A percentile compares a stretch with the other conserved stretches of the same genome.
Conservation (phyloP, 2,888 invertebrate genomes). For the Agrotis puta region DNA sequence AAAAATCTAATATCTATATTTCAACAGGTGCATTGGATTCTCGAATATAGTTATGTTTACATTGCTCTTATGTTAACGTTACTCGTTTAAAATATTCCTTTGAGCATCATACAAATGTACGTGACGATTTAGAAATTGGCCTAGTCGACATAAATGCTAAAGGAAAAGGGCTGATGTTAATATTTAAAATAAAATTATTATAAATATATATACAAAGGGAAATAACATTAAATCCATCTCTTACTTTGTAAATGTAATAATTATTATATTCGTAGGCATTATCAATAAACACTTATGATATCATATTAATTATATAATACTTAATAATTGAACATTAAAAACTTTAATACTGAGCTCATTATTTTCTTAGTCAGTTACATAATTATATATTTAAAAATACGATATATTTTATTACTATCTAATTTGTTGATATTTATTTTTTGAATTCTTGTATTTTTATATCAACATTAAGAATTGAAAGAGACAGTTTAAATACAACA, state of each 20-base stretch:
- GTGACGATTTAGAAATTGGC: neutral
- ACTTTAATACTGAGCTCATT: conserved; percentile 58
- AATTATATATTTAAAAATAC: conserved; percentile 22
- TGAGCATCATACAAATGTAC: no score
- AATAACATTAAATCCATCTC: conserved; percentile 34
- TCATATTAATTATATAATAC: conserved; percentile 49
- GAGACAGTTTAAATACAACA: conserved; percentile 18
- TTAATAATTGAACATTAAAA: conserved; percentile 60
- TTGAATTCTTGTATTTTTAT: neutral
- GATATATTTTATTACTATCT: conserved; percentile 47
- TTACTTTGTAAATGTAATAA: conserved; percentile 10
- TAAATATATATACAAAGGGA: no score
- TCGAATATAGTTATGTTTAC: no score
- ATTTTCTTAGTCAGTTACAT: conserved; percentile 34
- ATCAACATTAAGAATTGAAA: conserved; percentile 4
- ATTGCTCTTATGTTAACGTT: no score
- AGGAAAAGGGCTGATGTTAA: neutral
- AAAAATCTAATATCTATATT: no score
- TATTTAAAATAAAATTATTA: neutral
- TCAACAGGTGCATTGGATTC: no score
- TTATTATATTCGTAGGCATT: conserved; percentile 19
- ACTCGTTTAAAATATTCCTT: neutral
- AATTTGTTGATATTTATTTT: conserved; percentile 1
- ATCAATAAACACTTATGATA: conserved; percentile 23
- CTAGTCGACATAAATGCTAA: neutral